Evolutionary conservation across 2,797 vertebrate genomes (phyloP).

Genomic region (Acanthopagrus latus): DNA sequence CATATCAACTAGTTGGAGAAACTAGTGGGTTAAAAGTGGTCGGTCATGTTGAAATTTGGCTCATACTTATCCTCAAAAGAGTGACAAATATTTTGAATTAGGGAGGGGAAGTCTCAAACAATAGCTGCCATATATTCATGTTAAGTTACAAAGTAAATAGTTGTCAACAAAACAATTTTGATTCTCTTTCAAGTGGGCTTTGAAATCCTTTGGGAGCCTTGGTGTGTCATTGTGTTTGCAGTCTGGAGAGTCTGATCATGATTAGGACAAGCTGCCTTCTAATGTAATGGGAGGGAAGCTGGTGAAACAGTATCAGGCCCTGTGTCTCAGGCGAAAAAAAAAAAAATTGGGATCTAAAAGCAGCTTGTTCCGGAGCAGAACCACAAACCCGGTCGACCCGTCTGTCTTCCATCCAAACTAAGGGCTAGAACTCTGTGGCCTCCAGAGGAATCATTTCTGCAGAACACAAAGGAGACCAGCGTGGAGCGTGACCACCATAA

Average conservation of each 20-base stretch:
- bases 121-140: conserved; percentile 15
- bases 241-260: conserved; percentile 37
- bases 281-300: conserved; percentile 55
- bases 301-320: conserved; percentile 62
- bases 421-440: conserved; percentile 72
- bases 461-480: conserved; percentile 73
- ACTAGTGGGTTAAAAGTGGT: neutral
- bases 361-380: conserved; percentile 73
- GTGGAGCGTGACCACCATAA: conserved; percentile 72
- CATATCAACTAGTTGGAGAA: neutral
- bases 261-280: conserved; percentile 61
- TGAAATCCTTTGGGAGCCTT: conserved; percentile 31
- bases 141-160: conserved; percentile 29
- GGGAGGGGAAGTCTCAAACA: conserved; percentile 11
- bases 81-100: conserved; percentile 4
- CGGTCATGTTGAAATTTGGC: neutral
- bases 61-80: neutral
- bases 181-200: conserved; percentile 26
- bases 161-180: conserved; percentile 33
- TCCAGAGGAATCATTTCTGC: conserved; percentile 69
- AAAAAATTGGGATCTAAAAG: conserved; percentile 66
- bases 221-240: conserved; percentile 44
- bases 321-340: conserved; percentile 54
- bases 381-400: conserved; percentile 79
- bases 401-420: conserved; percentile 74